These are phyloP conservation scores for Potorous gilbertii DNA, from an alignment of 2,797 vertebrate species.

Conservation along the genomic window DNA sequence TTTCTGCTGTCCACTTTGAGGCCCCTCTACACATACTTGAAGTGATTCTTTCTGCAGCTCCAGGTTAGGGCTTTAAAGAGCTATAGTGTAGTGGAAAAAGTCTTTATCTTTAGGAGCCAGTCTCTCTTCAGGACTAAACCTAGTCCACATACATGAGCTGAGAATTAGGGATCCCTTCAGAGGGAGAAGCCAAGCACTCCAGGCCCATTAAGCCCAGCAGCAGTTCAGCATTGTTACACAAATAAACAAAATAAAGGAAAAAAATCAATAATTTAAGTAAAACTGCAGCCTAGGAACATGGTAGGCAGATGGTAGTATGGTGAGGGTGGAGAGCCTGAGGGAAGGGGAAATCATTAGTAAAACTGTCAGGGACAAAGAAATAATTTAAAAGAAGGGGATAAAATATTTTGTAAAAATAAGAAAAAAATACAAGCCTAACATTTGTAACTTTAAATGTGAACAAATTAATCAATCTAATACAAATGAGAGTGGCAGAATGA, in stretches of 20 bases:
- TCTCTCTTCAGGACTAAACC: not conserved
- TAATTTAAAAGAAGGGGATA: not conserved
- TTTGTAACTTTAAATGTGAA: not conserved
- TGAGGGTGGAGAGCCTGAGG: not conserved
- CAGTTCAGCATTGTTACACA: not conserved
- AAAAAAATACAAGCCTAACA: not conserved
- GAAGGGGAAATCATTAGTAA: not conserved
- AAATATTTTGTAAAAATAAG: not conserved
- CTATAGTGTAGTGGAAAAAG: not conserved
- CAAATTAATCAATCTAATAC: not conserved
- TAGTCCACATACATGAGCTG: not conserved
- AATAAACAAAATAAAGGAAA: not conserved
- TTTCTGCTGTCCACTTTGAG: not conserved
- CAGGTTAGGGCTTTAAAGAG: not conserved
- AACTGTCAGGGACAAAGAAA: not conserved
- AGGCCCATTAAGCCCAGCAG: not conserved
- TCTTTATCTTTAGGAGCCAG: not conserved
- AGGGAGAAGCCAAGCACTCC: not conserved
- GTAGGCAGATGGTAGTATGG: not conserved
- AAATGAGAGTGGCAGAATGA: not conserved
- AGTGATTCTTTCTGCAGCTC: not conserved
- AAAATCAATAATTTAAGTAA: slow-evolving; percentile 1
- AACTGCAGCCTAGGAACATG: not conserved
- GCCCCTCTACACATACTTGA: not conserved
- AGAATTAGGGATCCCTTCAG: not conserved